phyloP scores from a whole-genome alignment of 2,113 vertebrate genomes.

The Callorhinus ursinus region DNA sequence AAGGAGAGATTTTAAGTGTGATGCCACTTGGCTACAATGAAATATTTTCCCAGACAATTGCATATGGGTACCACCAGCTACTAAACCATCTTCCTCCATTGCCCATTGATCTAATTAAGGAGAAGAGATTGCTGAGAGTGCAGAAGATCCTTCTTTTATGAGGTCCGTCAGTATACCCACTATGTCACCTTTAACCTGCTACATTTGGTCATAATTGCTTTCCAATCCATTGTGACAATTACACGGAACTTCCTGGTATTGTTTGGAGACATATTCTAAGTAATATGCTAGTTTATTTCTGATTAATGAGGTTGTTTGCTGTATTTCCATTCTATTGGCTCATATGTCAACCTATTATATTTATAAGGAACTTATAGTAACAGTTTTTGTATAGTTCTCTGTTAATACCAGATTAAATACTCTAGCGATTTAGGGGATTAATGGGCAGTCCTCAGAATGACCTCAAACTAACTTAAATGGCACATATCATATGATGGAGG shows the following conservation, averaged over 20 bases:
- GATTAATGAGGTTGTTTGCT: neutral
- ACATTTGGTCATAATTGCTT: neutral
- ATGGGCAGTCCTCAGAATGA: conserved; percentile 50
- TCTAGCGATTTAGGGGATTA: conserved; percentile 39
- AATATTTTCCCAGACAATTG: neutral
- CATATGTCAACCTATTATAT: conserved; percentile 1
- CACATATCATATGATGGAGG: neutral
- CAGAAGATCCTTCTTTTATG: neutral
- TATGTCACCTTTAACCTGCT: neutral
- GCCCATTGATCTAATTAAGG: neutral
- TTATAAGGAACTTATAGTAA: neutral
- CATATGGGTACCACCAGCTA: neutral
- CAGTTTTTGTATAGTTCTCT: conserved; percentile 28
- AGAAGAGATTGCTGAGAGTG: neutral
- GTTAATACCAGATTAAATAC: conserved; percentile 74
- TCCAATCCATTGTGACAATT: neutral
- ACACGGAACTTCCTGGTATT: neutral
- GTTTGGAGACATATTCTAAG: neutral
- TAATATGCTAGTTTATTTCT: conserved; percentile 38
- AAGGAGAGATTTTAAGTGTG: neutral
- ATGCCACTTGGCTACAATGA: neutral
- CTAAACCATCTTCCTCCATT: neutral
- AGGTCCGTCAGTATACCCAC: neutral
- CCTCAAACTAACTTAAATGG: conserved; percentile 12
- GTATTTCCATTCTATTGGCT: neutral